A percentile compares a stretch with the other conserved stretches of the same genome.
phyloP scores from a whole-genome alignment of 2,113 vertebrate genomes.

The Neolamprologus variostigma region DNA sequence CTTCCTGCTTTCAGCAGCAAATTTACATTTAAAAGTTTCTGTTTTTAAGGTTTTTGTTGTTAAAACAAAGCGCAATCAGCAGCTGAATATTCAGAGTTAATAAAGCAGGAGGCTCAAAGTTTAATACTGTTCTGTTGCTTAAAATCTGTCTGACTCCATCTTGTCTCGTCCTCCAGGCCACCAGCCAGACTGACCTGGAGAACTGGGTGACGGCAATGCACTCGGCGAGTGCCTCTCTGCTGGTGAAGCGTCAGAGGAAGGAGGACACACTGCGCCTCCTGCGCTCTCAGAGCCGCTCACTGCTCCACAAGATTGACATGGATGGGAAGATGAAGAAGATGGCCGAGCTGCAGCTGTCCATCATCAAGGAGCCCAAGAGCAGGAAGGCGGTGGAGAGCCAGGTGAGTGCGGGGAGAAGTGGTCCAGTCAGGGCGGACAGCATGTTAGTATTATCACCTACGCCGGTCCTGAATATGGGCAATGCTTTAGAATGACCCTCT shows the following conservation, averaged over 20 bases:
- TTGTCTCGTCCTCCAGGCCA: conserved; percentile 66
- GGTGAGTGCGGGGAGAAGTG: conserved; percentile 56
- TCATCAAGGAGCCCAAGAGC: conserved; percentile 85
- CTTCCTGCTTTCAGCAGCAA: neutral
- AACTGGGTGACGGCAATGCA: conserved; percentile 94
- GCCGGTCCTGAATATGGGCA: neutral
- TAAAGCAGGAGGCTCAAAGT: neutral
- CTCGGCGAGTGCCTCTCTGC: conserved; percentile 85
- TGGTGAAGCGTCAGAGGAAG: conserved; percentile 82
- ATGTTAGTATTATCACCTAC: neutral
- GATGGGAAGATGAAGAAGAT: conserved; percentile 96
- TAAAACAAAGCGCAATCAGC: neutral
- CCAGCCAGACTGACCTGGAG: conserved; percentile 88
- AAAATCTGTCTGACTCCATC: neutral
- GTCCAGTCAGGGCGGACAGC: neutral
- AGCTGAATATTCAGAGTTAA: neutral
- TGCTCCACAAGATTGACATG: conserved; percentile 90
- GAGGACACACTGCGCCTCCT: conserved; percentile 86
- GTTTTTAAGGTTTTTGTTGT: neutral
- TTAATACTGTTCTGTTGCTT: neutral
- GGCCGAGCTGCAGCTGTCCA: conserved; percentile 87
- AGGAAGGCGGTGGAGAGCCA: conserved; percentile 89
- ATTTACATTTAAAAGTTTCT: neutral
- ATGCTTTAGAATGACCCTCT: neutral
- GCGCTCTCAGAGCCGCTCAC: conserved; percentile 75